phyloP scores from a whole-genome alignment of 2,113 vertebrate species.

The human region GRCh38 chr17:73633501-73634000 shows the following conservation, averaged over 20 bases:
- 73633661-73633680: constrained; percentile 52
- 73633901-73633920: accelerated
- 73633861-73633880: accelerated
- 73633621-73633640: constrained; percentile 51
- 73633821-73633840: background rate
- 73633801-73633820: background rate
- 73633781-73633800: background rate
- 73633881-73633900: too few species aligned
- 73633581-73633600: background rate
- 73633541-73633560: accelerated
- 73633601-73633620: background rate
- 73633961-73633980: accelerated
- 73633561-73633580: background rate
- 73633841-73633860: too few species aligned
- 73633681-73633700: constrained; percentile 63
- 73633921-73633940: background rate
- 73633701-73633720: constrained; percentile 73
- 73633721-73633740: constrained; percentile 25
- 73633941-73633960: accelerated
- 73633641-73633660: constrained; percentile 42
- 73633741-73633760: constrained; percentile 37
- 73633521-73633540: accelerated
- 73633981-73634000: accelerated
- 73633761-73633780: background rate
- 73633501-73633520: background rate